Percentiles rank a stretch among this genome's conserved stretches.
phyloP scores from a whole-genome alignment of 2,113 vertebrate genomes.

The Alexandromys fortis region DNA sequence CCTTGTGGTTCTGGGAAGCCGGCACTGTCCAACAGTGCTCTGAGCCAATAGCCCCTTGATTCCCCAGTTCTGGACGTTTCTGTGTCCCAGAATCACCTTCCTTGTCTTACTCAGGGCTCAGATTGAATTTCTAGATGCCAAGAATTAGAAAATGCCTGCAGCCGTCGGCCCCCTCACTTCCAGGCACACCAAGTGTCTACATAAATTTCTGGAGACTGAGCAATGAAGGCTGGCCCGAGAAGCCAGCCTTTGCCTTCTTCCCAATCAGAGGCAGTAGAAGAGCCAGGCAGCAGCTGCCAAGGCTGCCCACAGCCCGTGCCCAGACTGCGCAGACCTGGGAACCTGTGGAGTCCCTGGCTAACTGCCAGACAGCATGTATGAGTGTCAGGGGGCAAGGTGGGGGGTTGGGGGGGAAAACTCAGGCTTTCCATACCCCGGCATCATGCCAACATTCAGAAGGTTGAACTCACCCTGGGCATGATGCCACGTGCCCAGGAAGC shows the following conservation, averaged over 20 bases:
- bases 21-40: neutral
- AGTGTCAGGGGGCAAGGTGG: slow-evolving; percentile 64
- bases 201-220: neutral
- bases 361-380: slow-evolving; percentile 64
- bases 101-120: neutral
- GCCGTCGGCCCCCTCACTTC: neutral
- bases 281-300: slow-evolving; percentile 69
- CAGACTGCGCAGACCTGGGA: slow-evolving; percentile 65
- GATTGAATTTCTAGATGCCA: neutral
- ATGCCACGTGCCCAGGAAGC: slow-evolving; percentile 80
- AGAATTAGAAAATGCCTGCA: neutral
- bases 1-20: neutral
- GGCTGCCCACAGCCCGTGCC: slow-evolving; percentile 64
- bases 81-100: neutral
- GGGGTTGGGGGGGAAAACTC: slow-evolving; percentile 28
- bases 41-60: too few species aligned
- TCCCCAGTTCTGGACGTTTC: neutral
- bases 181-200: neutral
- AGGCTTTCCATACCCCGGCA: slow-evolving; percentile 66
- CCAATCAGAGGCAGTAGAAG: neutral
- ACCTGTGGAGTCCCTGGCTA: slow-evolving; percentile 77
- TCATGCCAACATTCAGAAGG: slow-evolving; percentile 72
- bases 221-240: neutral
- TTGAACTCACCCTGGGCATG: slow-evolving; percentile 76
- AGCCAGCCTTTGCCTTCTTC: neutral